Percentiles rank a stretch among this genome's conserved stretches.
phyloP scores from a whole-genome alignment of 2,888 invertebrate species.

The Drosophila austrosaltans region DNA sequence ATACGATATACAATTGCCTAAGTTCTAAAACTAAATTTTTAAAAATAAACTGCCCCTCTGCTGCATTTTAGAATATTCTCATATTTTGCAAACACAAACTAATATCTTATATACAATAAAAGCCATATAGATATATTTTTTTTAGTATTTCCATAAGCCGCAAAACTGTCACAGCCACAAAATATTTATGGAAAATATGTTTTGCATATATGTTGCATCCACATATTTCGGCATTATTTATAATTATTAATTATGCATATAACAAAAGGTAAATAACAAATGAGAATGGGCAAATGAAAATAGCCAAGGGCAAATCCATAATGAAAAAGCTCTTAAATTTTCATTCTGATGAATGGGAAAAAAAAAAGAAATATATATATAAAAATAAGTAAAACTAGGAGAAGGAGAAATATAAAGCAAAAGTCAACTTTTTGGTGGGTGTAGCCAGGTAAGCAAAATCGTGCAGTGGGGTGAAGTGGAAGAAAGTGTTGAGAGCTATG shows the following conservation, averaged over 20 bases:
- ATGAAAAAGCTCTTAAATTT: constrained; percentile 66
- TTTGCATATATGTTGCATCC: neutral
- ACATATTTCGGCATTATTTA: constrained; percentile 40
- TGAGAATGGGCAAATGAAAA: constrained; percentile 25
- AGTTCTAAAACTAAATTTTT: no score
- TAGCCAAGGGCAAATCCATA: constrained; percentile 47
- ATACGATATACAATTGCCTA: no score
- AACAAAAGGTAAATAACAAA: constrained; percentile 33
- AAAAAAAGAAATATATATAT: constrained; percentile 21
- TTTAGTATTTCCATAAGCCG: neutral
- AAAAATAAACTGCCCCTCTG: no score
- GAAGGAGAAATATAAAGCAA: constrained; percentile 23
- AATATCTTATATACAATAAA: neutral
- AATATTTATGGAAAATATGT: constrained; percentile 27
- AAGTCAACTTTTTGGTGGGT: constrained; percentile 12
- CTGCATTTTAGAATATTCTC: no score
- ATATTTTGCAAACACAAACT: constrained; percentile 1
- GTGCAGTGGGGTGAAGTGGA: neutral
- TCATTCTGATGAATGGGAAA: constrained; percentile 52
- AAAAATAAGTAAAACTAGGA: neutral
- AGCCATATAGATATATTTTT: neutral
- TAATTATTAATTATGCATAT: constrained; percentile 58
- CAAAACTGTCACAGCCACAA: constrained; percentile 36
- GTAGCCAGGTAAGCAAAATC: neutral
- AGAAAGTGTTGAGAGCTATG: constrained; percentile 19